Evolutionary conservation across 2,797 vertebrate genomes (phyloP).

Genomic region (Paramormyrops hopkinsi): DNA sequence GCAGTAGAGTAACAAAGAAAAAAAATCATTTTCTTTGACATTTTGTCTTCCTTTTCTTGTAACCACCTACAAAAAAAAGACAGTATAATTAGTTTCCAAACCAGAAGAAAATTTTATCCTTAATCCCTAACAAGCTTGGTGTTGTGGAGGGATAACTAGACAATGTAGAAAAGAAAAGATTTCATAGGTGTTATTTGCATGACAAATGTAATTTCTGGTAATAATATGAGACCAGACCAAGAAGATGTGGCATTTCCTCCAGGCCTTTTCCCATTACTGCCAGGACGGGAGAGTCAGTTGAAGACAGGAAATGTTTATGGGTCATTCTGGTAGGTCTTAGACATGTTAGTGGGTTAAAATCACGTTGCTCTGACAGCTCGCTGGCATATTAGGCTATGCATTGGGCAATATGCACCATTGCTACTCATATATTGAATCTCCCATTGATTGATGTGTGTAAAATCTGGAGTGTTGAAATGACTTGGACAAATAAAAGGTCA

Average conservation of each 20-base stretch:
- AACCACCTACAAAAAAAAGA: conserved; percentile 52
- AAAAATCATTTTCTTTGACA: conserved; percentile 53
- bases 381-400: not conserved
- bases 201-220: not conserved
- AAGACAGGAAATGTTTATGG: not conserved
- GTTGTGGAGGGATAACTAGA: not conserved
- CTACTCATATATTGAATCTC: not conserved
- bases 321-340: conserved; percentile 24
- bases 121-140: not conserved
- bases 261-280: not conserved
- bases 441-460: not conserved
- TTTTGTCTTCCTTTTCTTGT: conserved; percentile 59
- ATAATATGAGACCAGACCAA: not conserved
- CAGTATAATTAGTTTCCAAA: conserved; percentile 27
- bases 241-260: not conserved
- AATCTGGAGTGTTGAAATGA: not conserved
- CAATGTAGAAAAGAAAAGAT: not conserved
- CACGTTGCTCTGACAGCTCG: not conserved
- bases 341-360: conserved; percentile 40
- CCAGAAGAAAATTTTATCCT: not conserved
- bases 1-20: not conserved
- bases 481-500: not conserved
- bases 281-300: not conserved
- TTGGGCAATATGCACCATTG: not conserved
- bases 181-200: not conserved